Conservation (phyloP, 2,113 vertebrate genomes). For the Helogale parvula region DNA sequence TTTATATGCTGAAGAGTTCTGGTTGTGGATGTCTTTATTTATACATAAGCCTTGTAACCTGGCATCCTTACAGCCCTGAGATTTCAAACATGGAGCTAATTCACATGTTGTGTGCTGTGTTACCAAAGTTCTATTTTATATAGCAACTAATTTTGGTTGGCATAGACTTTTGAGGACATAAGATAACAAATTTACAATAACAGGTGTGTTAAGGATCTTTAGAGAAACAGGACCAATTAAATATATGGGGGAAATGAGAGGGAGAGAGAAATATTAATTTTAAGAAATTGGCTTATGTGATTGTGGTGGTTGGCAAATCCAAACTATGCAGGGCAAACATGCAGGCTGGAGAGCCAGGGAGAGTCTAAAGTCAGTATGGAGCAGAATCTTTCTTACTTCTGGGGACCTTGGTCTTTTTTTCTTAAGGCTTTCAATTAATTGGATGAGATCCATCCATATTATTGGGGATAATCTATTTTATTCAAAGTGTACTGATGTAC, state of each 20-base stretch:
- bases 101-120: neutral
- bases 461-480: neutral
- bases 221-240: neutral
- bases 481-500: neutral
- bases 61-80: neutral
- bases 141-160: neutral
- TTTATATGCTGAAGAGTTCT: conserved; percentile 36
- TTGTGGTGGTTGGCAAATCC: neutral
- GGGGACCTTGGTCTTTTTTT: neutral
- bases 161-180: neutral
- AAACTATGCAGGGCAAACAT: neutral
- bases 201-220: neutral
- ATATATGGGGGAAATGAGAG: neutral
- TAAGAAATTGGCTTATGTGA: neutral
- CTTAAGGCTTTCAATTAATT: neutral
- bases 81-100: conserved; percentile 28
- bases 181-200: neutral
- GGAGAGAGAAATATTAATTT: neutral
- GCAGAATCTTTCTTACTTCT: neutral
- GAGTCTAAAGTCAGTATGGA: neutral
- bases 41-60: conserved; percentile 28
- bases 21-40: conserved; percentile 3
- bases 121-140: neutral
- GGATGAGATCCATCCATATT: neutral
- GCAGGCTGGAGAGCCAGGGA: neutral